A percentile compares a stretch with the other conserved stretches of the same genome.
Conservation (phyloP, 1,140 invertebrate genomes). For the Zeugodacus cucurbitae region DNA sequence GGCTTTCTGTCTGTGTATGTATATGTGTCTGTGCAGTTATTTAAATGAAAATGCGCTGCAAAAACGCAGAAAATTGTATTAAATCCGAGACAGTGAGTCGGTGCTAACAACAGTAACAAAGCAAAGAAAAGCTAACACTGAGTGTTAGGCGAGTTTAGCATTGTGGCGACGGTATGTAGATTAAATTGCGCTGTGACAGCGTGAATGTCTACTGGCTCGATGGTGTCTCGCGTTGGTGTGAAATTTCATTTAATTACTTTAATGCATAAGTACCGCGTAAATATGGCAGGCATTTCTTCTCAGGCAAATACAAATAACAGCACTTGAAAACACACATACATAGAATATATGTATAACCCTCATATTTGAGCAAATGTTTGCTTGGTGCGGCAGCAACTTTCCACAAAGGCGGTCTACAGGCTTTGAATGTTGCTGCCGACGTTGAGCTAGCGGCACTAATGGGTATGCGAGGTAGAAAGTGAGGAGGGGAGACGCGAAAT, state of each 20-base stretch:
- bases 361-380: too few species aligned
- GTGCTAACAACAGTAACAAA: background rate
- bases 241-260: slow-evolving; percentile 26
- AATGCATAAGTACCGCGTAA: slow-evolving; percentile 7
- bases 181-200: background rate
- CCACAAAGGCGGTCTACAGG: background rate
- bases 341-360: too few species aligned
- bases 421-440: background rate
- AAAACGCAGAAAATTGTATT: slow-evolving; percentile 8
- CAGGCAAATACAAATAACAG: too few species aligned
- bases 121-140: background rate
- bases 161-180: background rate
- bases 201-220: background rate
- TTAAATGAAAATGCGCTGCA: background rate
- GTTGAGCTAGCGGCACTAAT: background rate
- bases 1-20: background rate
- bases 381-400: too few species aligned
- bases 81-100: background rate
- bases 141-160: background rate
- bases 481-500: background rate
- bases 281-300: background rate
- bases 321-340: too few species aligned
- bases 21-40: background rate
- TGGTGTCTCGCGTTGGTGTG: background rate
- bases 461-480: background rate